Percentiles rank a stretch among this genome's conserved stretches.
phyloP scores from a whole-genome alignment of 2,797 vertebrate genomes.

The Chiroxiphia lanceolata region DNA sequence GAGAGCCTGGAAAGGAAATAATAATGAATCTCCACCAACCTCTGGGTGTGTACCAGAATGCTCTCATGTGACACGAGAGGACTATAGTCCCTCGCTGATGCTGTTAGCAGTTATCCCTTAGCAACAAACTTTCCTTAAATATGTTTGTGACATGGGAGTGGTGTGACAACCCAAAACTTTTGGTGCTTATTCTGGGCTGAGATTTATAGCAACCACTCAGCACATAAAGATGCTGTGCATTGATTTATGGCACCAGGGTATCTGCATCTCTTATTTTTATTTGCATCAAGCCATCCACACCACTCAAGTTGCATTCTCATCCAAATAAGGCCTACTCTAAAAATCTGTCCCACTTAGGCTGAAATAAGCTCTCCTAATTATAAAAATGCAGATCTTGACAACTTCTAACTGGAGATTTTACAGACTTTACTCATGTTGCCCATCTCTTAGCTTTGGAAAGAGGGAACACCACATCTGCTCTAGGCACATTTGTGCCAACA shows the following conservation, averaged over 20 bases:
- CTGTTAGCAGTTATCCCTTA: not conserved
- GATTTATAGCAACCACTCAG: conserved; percentile 43
- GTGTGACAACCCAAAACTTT: conserved; percentile 11
- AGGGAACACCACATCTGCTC: not conserved
- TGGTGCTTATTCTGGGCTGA: not conserved
- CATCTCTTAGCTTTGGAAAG: not conserved
- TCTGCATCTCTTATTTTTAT: conserved; percentile 33
- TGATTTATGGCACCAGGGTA: conserved; percentile 38
- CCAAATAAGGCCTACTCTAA: conserved; percentile 34
- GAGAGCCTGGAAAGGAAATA: not conserved
- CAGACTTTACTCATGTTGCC: not conserved
- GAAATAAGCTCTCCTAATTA: conserved; percentile 17
- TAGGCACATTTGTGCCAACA: not conserved
- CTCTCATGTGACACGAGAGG: not conserved
- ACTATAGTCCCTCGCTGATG: not conserved
- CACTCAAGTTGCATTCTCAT: not conserved
- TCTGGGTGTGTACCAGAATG: not conserved
- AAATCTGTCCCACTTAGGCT: conserved; percentile 11
- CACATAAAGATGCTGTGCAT: not conserved
- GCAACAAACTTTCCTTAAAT: conserved; percentile 18
- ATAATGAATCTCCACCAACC: not conserved
- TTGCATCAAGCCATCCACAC: conserved; percentile 21
- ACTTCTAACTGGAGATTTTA: not conserved
- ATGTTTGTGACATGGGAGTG: not conserved
- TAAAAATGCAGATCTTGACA: not conserved